These are phyloP conservation scores for Caerostris darwini DNA, from an alignment of 1,140 invertebrate genomes.

Conservation along the genomic window DNA sequence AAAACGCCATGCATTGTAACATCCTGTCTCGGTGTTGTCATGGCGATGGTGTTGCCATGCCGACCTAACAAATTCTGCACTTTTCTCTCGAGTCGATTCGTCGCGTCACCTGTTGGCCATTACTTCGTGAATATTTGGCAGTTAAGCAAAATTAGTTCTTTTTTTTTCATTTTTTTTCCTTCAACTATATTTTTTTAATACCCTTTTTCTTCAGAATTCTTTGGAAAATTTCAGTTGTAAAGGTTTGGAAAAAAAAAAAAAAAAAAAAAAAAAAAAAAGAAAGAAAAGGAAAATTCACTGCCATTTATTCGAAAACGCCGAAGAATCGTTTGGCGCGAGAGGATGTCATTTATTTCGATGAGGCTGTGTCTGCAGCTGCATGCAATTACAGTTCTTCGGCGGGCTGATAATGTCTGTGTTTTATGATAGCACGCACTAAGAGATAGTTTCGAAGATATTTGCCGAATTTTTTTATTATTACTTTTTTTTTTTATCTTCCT, in stretches of 20 bases:
- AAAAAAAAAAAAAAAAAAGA: not conserved
- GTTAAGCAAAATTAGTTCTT: not conserved
- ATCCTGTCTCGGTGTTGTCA: not conserved
- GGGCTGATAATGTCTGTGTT: slow-evolving; percentile 47
- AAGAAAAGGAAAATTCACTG: not conserved
- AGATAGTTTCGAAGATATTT: slow-evolving; percentile 57
- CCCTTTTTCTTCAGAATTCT: not conserved
- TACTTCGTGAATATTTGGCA: not conserved
- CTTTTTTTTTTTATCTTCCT: not conserved
- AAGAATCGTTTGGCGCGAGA: slow-evolving; percentile 11
- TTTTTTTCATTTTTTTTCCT: not conserved
- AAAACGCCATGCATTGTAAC: not conserved
- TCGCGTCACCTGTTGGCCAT: slow-evolving; percentile 60
- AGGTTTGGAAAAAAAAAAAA: not conserved
- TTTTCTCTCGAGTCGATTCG: not conserved
- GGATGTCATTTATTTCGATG: slow-evolving; percentile 48
- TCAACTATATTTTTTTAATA: not conserved
- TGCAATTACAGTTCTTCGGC: slow-evolving; percentile 48
- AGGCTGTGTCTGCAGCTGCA: slow-evolving; percentile 39
- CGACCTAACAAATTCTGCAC: slow-evolving; percentile 45
- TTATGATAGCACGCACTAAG: slow-evolving; percentile 53
- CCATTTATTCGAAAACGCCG: slow-evolving; percentile 44
- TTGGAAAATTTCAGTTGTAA: not conserved
- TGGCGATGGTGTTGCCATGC: slow-evolving; percentile 46
- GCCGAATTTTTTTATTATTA: not conserved